phyloP scores from a whole-genome alignment of 2,888 invertebrate species.

The Elaeidobius kamerunicus region DNA sequence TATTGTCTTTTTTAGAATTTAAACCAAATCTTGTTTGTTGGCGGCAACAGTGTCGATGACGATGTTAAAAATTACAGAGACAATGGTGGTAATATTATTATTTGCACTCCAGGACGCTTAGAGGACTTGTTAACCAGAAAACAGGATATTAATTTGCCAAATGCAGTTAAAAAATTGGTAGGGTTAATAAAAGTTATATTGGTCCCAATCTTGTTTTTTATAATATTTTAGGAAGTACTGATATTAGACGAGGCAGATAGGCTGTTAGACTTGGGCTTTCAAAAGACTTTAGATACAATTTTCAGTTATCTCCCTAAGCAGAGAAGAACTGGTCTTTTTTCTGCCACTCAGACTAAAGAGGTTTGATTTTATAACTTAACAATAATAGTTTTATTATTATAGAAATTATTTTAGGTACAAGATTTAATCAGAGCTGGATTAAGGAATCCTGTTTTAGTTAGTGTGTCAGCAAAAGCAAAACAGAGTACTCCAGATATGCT shows the following conservation, averaged over 20 bases:
- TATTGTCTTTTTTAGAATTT: conserved; percentile 42
- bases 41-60: conserved; percentile 76
- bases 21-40: conserved; percentile 68
- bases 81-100: conserved; percentile 78
- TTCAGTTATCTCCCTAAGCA: conserved; percentile 88
- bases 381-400: not conserved
- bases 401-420: conserved; percentile 48
- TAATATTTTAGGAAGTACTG: conserved; percentile 70
- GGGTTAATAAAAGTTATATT: no score
- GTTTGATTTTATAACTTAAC: conserved; percentile 4
- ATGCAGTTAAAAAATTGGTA: conserved; percentile 75
- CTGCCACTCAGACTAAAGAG: conserved; percentile 97
- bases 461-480: conserved; percentile 82
- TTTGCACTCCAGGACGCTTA: conserved; percentile 93
- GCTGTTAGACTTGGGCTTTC: conserved; percentile 90
- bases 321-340: conserved; percentile 95
- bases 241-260: conserved; percentile 97
- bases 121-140: conserved; percentile 79
- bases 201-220: no score
- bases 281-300: conserved; percentile 79
- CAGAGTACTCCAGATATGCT: conserved; percentile 69
- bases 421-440: conserved; percentile 91
- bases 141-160: conserved; percentile 66
- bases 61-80: conserved; percentile 67
- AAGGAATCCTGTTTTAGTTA: conserved; percentile 86